These are phyloP conservation scores for Valencia hispanica DNA, from an alignment of 2,797 vertebrate genomes.

Conservation along the genomic window DNA sequence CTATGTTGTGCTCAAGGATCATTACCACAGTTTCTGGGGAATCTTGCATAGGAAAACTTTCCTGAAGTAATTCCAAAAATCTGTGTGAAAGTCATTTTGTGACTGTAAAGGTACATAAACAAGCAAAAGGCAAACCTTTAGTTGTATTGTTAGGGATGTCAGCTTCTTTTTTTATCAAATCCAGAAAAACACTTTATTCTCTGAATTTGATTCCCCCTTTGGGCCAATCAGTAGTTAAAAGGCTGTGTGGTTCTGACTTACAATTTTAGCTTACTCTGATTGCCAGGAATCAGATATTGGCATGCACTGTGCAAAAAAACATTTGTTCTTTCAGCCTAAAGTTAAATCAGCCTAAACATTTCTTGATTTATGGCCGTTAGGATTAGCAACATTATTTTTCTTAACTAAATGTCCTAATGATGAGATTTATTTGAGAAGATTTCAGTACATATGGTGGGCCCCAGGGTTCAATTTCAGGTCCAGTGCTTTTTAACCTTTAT, in stretches of 20 bases:
- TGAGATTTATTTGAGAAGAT: no score
- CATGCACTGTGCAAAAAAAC: neutral
- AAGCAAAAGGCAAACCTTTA: neutral
- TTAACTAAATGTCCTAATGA: no score
- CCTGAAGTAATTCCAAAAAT: neutral
- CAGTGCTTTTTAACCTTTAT: no score
- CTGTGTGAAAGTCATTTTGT: neutral
- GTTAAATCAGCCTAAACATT: no score
- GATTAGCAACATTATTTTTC: no score
- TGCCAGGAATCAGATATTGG: neutral
- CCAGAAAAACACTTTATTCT: neutral
- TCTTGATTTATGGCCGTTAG: no score
- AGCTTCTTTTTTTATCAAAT: neutral
- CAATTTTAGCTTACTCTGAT: neutral
- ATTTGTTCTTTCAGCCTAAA: no score
- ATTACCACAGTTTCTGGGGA: neutral
- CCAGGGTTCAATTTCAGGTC: no score
- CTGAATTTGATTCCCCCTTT: slow-evolving; percentile 3
- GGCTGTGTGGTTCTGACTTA: neutral
- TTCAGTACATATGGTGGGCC: no score
- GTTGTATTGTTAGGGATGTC: neutral
- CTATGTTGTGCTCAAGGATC: neutral
- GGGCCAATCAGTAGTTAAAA: neutral
- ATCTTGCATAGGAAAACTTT: neutral
- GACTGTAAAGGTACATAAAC: neutral